phyloP scores from a whole-genome alignment of 2,797 vertebrate species.

The Aselliscus stoliczkanus region DNA sequence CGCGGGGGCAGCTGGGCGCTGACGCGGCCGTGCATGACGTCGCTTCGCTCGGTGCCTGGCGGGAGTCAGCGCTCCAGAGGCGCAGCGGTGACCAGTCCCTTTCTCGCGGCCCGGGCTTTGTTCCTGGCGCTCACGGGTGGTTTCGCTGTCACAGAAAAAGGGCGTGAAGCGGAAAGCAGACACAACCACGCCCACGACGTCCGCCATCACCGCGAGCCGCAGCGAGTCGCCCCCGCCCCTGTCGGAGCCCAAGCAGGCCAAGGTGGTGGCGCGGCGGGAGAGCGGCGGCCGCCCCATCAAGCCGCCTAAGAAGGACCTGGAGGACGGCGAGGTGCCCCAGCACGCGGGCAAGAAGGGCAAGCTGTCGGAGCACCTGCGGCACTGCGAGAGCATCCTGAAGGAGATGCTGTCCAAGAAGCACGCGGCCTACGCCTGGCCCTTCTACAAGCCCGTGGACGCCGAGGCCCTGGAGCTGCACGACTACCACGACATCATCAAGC shows the following conservation, averaged over 20 bases:
- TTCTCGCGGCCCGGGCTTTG: accelerated
- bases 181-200: conserved; percentile 90
- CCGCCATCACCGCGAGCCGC: conserved; percentile 86
- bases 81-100: accelerated
- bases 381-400: conserved; percentile 91
- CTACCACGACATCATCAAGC: conserved; percentile 98
- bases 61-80: accelerated
- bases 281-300: conserved; percentile 85
- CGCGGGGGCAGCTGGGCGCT: not conserved
- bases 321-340: conserved; percentile 83
- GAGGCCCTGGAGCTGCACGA: conserved; percentile 93
- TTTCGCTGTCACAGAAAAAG: conserved; percentile 85
- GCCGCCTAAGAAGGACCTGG: conserved; percentile 85
- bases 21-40: not conserved
- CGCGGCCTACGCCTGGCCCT: conserved; percentile 93
- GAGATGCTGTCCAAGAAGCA: conserved; percentile 97
- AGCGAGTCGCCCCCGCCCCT: conserved; percentile 85
- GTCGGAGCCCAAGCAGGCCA: conserved; percentile 87
- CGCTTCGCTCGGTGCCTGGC: not conserved
- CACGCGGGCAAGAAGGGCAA: conserved; percentile 82
- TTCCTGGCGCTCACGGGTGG: not conserved
- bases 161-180: conserved; percentile 91
- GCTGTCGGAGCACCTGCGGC: conserved; percentile 88
- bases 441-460: conserved; percentile 94
- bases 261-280: conserved; percentile 86